These are phyloP conservation scores for Brachionichthys hirsutus DNA, from an alignment of 2,113 vertebrate species.

Conservation along the genomic window DNA sequence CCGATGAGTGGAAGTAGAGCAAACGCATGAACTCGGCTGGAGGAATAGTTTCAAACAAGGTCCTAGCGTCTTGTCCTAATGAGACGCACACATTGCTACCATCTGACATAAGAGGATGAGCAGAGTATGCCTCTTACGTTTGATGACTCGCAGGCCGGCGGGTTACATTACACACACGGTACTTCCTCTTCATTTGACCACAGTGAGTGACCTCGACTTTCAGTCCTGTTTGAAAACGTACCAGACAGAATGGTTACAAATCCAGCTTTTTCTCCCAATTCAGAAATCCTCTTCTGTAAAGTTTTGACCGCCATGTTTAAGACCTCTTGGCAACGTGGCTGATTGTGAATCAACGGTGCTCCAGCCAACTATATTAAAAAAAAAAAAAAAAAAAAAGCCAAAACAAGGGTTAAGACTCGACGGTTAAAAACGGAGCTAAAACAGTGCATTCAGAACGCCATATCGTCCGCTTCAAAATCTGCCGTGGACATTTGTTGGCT, in stretches of 20 bases:
- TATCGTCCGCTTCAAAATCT: no score
- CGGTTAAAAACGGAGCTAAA: no score
- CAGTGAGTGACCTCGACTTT: conserved; percentile 99
- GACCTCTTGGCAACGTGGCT: no score
- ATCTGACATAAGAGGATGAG: neutral
- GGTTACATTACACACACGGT: conserved; percentile 96
- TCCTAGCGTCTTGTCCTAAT: no score
- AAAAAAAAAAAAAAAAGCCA: no score
- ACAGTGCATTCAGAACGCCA: no score
- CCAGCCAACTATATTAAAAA: no score
- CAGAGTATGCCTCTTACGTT: conserved; percentile 79
- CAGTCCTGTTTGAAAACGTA: conserved; percentile 79
- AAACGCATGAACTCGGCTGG: neutral
- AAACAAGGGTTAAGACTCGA: no score
- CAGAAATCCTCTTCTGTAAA: no score
- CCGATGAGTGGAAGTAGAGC: neutral
- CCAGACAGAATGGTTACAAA: conserved; percentile 1
- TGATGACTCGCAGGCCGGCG: conserved; percentile 97
- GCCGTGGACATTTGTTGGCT: no score
- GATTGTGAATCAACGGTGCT: no score
- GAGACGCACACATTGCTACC: neutral
- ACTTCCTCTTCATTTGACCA: conserved; percentile 99
- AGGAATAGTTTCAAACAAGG: neutral
- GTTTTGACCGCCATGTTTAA: neutral
- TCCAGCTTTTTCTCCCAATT: no score